Evolutionary conservation across 2,797 vertebrate species (phyloP), one percentile per base, ranked within the genome.

Genomic region (Ispidina picta): DNA sequence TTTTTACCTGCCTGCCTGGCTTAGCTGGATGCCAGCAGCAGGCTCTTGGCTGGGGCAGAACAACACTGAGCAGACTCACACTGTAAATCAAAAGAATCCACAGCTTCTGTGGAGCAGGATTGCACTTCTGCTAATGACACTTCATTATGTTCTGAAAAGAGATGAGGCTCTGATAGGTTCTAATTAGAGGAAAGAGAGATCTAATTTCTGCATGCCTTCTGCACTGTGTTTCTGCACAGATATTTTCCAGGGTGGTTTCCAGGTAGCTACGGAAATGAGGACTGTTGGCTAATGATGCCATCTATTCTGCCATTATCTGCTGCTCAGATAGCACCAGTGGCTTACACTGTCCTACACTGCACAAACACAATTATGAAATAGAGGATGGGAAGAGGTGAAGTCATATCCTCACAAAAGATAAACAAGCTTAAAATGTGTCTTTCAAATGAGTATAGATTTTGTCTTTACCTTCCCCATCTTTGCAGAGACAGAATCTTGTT

Each of bases 161-260:
- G 70, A 69, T 81, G 60, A 70, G 37, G 13, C 63, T 58, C 58
- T 43, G 39, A 88, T 49, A 71, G 49, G 18, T 23, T 41, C 82
- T 94, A 39, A 89, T 92, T 78, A 69, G 63, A 29, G n/a, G 60
- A 29, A 55, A 52, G 51, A 26, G 23, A 52, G 83, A 55, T 23
- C 12, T 12, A 4, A 46, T 62, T 79, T 86, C 39, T 76, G 1
- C 2, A 11, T 52, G 9, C 21, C 2, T 13, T 12, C 28, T 59
- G 74, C 6, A 15, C 43, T 83, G 39, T 28, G 5, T 46, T 80
- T 64, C 43, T 79, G 37, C n/a, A 22, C 13, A 73, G n/a, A 33
- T 66, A 33, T 79, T 79, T 83, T 71, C 46, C 13, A 35, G 37
- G n/a, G 70, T 52, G 25, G 52, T 88, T 94, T 92, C 87, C 83